These are phyloP conservation scores for Muricea muricata DNA, from an alignment of 92 coral and sea anemone genomes.

Conservation along the genomic window DNA sequence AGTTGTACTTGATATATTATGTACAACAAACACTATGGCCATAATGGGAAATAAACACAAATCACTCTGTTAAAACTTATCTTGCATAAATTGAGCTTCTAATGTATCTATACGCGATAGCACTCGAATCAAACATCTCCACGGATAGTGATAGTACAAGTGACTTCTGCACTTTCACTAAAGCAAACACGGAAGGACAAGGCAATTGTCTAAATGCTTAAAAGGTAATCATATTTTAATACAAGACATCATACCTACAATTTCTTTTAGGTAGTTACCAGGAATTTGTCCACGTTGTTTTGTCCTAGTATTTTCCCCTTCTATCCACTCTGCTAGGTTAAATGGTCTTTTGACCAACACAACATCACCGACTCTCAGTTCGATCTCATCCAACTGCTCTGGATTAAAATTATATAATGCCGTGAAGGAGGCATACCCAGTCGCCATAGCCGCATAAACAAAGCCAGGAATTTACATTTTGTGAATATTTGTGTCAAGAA, in stretches of 20 bases:
- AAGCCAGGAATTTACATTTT: slow-evolving; percentile 2
- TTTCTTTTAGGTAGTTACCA: slow-evolving; percentile 85
- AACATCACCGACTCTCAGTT: slow-evolving; percentile 74
- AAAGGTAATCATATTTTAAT: neutral
- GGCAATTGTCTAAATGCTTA: neutral
- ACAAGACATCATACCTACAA: slow-evolving; percentile 70
- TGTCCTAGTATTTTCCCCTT: slow-evolving; percentile 80
- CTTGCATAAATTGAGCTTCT: neutral
- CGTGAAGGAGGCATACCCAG: slow-evolving; percentile 83
- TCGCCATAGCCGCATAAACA: slow-evolving; percentile 60
- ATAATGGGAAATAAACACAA: neutral
- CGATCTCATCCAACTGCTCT: slow-evolving; percentile 77
- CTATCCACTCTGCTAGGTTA: slow-evolving; percentile 75
- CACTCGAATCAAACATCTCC: neutral
- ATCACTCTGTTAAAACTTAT: too few species aligned
- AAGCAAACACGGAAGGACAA: slow-evolving; percentile 11
- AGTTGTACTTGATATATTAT: too few species aligned
- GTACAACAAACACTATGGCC: neutral
- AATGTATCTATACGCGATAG: neutral
- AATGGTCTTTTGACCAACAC: slow-evolving; percentile 79
- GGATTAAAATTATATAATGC: slow-evolving; percentile 76
- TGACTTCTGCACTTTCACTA: neutral
- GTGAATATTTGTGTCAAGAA: neutral
- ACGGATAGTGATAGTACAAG: neutral
- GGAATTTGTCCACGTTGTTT: slow-evolving; percentile 86